A percentile compares a stretch with the other conserved stretches of the same genome.
These are phyloP conservation scores for Chaenocephalus aceratus DNA, from an alignment of 2,113 vertebrate species.

Conservation along the genomic window DNA sequence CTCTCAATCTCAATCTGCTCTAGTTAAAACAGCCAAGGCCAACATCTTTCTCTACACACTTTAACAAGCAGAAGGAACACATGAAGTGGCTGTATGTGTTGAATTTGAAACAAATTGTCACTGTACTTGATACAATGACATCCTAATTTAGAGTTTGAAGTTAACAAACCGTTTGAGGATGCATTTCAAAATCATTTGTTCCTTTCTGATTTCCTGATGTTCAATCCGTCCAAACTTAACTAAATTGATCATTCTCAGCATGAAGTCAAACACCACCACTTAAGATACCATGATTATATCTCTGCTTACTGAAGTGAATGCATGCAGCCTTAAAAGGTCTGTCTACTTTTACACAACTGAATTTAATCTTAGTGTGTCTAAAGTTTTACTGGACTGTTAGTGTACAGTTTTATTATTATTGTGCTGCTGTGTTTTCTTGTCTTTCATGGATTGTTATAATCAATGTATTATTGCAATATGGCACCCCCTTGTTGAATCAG, in stretches of 20 bases:
- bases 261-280: not conserved
- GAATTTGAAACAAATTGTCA: not conserved
- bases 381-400: too few relatives aligned
- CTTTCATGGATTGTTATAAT: not conserved
- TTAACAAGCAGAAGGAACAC: not conserved
- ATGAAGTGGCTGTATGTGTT: not conserved
- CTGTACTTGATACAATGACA: too few relatives aligned
- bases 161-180: not conserved
- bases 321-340: not conserved
- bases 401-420: too few relatives aligned
- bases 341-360: too few relatives aligned
- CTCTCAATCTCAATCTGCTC: not conserved
- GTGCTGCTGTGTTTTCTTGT: too few relatives aligned
- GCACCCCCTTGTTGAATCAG: conserved; percentile 42
- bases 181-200: not conserved
- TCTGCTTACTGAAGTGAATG: not conserved
- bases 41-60: not conserved
- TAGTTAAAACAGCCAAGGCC: not conserved
- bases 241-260: not conserved
- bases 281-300: not conserved
- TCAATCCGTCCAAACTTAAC: not conserved
- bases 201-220: not conserved
- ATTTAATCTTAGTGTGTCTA: too few relatives aligned
- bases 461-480: conserved; percentile 13
- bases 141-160: not conserved